Percentiles rank a stretch among this genome's conserved stretches.
These are phyloP conservation scores for Synanthedon tipuliformis DNA, from an alignment of 2,888 invertebrate genomes.

Conservation along the genomic window DNA sequence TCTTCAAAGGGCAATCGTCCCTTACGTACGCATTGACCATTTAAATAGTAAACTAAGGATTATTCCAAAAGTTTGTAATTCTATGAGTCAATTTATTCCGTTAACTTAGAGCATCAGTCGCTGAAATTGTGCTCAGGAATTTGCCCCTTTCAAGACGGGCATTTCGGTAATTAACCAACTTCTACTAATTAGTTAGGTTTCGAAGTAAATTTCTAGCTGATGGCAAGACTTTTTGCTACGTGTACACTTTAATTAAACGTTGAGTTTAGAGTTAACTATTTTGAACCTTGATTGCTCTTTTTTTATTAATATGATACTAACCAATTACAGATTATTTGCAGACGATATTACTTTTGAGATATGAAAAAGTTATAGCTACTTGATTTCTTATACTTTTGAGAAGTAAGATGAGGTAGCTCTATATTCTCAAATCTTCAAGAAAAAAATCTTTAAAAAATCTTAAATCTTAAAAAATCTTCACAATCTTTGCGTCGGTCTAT, in stretches of 20 bases:
- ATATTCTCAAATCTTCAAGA: too few relatives aligned
- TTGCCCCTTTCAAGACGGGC: conserved; percentile 7
- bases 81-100: background rate
- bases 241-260: conserved; percentile 17
- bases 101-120: background rate
- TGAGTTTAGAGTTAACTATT: background rate
- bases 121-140: conserved; percentile 1
- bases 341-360: too few relatives aligned
- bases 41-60: background rate
- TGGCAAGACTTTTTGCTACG: conserved; percentile 14
- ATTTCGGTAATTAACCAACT: conserved; percentile 11
- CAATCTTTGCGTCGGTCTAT: too few relatives aligned
- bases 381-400: too few relatives aligned
- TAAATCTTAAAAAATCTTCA: too few relatives aligned
- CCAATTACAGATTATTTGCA: too few relatives aligned
- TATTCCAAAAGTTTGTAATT: background rate
- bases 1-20: background rate
- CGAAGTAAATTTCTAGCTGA: conserved; percentile 1
- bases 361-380: too few relatives aligned
- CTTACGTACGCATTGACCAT: background rate
- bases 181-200: conserved; percentile 11
- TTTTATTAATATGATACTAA: too few relatives aligned
- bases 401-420: too few relatives aligned
- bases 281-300: too few relatives aligned
- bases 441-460: too few relatives aligned